phyloP scores from a whole-genome alignment of 2,113 vertebrate genomes.

The Solea solea region DNA sequence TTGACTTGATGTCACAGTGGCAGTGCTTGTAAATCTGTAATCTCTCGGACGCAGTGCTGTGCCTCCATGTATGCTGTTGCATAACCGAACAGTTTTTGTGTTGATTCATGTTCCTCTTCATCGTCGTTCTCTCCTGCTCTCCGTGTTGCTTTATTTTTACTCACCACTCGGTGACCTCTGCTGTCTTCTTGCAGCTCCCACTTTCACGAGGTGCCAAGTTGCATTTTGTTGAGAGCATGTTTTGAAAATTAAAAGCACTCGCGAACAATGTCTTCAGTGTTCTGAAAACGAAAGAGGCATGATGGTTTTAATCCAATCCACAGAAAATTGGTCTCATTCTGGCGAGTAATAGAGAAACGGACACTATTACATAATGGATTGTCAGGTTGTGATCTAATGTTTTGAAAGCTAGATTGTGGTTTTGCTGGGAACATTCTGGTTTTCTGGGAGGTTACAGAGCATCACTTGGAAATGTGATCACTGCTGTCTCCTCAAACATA shows the following conservation, averaged over 20 bases:
- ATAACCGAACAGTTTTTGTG: constrained; percentile 23
- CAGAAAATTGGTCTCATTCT: constrained; percentile 36
- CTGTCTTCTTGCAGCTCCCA: constrained; percentile 22
- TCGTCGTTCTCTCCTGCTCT: constrained; percentile 18
- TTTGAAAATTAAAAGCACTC: constrained; percentile 7
- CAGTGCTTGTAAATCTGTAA: background rate
- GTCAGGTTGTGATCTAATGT: constrained; percentile 51
- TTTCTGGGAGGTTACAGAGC: constrained; percentile 34
- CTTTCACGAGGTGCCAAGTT: constrained; percentile 23
- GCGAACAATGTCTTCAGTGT: background rate
- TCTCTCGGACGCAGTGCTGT: constrained; percentile 2
- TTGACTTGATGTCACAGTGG: constrained; percentile 9
- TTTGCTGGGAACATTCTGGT: constrained; percentile 55
- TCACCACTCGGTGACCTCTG: constrained; percentile 34
- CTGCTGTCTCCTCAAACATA: constrained; percentile 57
- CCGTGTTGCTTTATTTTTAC: background rate
- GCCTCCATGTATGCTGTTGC: constrained; percentile 29
- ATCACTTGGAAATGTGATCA: constrained; percentile 59
- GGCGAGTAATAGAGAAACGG: constrained; percentile 20
- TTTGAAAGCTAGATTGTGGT: constrained; percentile 50
- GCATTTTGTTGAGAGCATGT: constrained; percentile 11
- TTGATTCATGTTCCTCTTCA: constrained; percentile 18
- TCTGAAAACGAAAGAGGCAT: constrained; percentile 17
- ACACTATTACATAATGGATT: constrained; percentile 53
- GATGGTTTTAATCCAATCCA: constrained; percentile 21